Percentiles rank a stretch among this genome's conserved stretches.
Evolutionary conservation across 2,888 invertebrate genomes (phyloP).

Genomic region (Tetragnatha montana): DNA sequence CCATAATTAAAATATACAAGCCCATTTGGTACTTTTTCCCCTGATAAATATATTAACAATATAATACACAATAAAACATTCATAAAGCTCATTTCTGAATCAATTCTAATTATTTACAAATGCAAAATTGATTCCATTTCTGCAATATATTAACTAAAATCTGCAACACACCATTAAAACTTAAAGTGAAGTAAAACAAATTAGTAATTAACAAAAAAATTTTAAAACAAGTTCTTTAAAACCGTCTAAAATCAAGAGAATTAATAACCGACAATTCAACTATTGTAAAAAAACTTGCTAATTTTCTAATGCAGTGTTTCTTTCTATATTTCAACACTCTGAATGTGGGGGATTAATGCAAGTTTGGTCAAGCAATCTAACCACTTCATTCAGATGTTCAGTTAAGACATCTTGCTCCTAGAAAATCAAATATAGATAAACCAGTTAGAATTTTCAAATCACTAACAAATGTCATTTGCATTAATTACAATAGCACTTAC

Average conservation of each 20-base stretch:
- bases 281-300: no score
- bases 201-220: no score
- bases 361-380: constrained; percentile 53
- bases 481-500: constrained; percentile 26
- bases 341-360: constrained; percentile 33
- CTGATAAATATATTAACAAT: background rate
- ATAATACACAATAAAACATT: background rate
- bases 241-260: no score
- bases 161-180: background rate
- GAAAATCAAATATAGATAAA: background rate
- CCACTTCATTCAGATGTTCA: constrained; percentile 60
- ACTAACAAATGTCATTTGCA: background rate
- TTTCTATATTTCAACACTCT: constrained; percentile 35
- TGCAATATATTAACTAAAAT: background rate
- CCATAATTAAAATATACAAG: background rate
- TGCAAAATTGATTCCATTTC: background rate
- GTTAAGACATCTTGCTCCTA: constrained; percentile 63
- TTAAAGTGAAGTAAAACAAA: background rate
- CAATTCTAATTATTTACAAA: background rate
- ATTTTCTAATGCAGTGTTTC: background rate
- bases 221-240: background rate
- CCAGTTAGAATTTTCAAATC: background rate
- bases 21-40: background rate
- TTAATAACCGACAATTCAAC: no score
- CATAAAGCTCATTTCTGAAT: background rate